These are phyloP conservation scores for Lamellibrachia satsuma DNA, from an alignment of 2,888 invertebrate species.

Conservation along the genomic window DNA sequence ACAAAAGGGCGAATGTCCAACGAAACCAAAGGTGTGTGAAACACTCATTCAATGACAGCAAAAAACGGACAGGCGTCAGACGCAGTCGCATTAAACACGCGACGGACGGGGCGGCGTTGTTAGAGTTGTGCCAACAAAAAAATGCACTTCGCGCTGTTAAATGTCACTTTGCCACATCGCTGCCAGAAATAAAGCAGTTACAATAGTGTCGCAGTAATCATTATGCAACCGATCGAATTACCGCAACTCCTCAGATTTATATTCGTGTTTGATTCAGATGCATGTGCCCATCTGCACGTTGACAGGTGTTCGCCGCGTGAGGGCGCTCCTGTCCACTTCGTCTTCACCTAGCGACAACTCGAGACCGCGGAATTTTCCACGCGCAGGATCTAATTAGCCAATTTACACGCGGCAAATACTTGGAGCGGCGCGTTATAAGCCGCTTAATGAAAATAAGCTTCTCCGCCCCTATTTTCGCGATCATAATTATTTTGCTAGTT, in stretches of 20 bases:
- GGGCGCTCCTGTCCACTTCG: not conserved
- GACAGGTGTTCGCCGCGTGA: not conserved
- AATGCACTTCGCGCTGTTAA: not conserved
- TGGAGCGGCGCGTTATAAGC: not conserved
- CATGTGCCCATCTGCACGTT: not conserved
- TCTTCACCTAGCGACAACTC: not conserved
- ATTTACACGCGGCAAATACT: not conserved
- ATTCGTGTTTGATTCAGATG: not conserved
- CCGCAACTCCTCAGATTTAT: not conserved
- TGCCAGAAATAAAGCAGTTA: not conserved
- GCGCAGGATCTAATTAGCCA: not conserved
- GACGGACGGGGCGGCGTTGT: not conserved
- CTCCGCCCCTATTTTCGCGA: not conserved
- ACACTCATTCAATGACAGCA: not conserved
- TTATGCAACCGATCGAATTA: not conserved
- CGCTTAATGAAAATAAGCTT: conserved; percentile 13
- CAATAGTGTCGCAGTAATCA: not conserved
- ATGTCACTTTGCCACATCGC: not conserved
- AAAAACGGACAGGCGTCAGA: not conserved
- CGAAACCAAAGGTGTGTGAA: not conserved
- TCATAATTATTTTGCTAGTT: not conserved
- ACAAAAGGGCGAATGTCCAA: not conserved
- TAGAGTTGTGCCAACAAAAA: not conserved
- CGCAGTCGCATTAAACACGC: not conserved
- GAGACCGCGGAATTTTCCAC: not conserved